These are phyloP conservation scores for Bugula neritina DNA, from an alignment of 2,888 invertebrate species.

Conservation along the genomic window DNA sequence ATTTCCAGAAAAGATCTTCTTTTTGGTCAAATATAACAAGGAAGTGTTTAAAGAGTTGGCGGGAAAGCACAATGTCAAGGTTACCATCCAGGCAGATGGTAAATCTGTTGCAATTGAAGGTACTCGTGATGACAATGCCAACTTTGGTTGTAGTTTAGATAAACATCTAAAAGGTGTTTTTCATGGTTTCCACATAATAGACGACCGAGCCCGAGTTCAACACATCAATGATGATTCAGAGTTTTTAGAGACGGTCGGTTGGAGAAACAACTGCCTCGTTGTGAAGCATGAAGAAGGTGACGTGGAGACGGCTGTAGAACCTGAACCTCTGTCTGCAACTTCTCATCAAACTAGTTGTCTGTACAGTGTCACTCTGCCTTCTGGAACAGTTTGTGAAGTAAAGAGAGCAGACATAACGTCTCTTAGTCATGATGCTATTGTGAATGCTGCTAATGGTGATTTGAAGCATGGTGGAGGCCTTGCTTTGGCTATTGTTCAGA, in stretches of 20 bases:
- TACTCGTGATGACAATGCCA: conserved; percentile 4
- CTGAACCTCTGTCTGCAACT: neutral
- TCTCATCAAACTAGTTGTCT: neutral
- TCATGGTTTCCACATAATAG: neutral
- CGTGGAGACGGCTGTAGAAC: neutral
- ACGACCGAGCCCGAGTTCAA: neutral
- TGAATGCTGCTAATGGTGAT: conserved; percentile 38
- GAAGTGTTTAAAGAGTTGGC: conserved; percentile 6
- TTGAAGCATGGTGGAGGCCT: conserved; percentile 37
- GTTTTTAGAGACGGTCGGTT: neutral
- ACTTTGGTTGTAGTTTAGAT: neutral
- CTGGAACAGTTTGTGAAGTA: conserved; percentile 28
- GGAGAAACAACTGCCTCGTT: neutral
- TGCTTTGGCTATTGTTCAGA: conserved; percentile 35
- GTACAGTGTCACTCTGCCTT: neutral
- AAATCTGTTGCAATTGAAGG: neutral
- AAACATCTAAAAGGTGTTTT: neutral
- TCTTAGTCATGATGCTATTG: conserved; percentile 36
- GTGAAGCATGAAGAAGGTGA: neutral
- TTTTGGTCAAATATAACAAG: neutral
- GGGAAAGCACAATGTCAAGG: neutral
- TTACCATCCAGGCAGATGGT: neutral
- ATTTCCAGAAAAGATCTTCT: neutral
- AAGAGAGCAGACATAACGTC: conserved; percentile 35
- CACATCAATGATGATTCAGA: neutral